Base-by-base conservation (phyloP, 1,140 invertebrate genomes). In the Drosophila carrolli region DNA sequence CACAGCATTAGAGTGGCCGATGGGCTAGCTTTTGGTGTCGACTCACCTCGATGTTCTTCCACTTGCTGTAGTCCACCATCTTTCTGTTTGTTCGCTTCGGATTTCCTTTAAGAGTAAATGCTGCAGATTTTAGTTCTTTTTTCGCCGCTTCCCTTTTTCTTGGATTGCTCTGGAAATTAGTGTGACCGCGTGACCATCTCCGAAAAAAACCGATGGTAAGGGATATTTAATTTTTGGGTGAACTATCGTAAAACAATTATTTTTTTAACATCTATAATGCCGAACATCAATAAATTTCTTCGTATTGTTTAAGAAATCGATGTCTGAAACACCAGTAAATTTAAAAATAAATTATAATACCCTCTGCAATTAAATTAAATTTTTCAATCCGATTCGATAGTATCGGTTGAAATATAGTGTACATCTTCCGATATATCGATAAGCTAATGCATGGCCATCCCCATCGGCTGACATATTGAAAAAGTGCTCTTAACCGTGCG, bases 61-160 rank as follows among this genome's bases (percentile, higher is more conserved):
- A 98, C 92, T 98, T 98, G 93, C 97, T 98, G 93, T 98, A 99
- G 93, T 98, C 97, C 47, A 98, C 96, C 96, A 97, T 97, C 53
- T 88, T 88, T 53, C 41, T 65, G 37, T 61, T 47, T 75, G 29
- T 70, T 76, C 10, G n/a, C 13, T 43, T 40, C 7, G 7, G 14
- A 27, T 43, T 38, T 51, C 48, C 53, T 79, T 32, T 47, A 9
- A 66, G n/a, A 8, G 27, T 32, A 66, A 47, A 71, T 44, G 27
- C 63, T 63, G 46, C 38, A 43, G 40, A 16, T 41, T 78, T 72
- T 46, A 41, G 46, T 46, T 40, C 32, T 48, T 78, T 60, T 77
- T 81, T 40, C 50, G 59, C 56, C 60, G 50, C 50, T 53, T 37
- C 50, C 48, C 63, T 65, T 51, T 44, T 62, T 55, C 67, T 53